Base-by-base conservation (phyloP, 2,797 vertebrate species). In the Lithobates sylvaticus region DNA sequence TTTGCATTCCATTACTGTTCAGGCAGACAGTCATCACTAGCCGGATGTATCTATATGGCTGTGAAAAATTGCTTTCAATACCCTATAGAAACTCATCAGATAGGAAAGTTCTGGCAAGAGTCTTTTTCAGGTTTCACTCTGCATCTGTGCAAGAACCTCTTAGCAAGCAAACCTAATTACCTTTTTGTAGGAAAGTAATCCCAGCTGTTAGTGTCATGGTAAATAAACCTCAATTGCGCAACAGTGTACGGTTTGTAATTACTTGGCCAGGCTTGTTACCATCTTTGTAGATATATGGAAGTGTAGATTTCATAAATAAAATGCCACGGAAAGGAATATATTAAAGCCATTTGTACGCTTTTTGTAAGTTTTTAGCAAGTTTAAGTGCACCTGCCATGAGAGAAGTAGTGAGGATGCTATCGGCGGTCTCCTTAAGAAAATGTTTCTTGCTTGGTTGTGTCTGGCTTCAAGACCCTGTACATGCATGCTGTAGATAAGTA, bases 91-190 rank as follows among this genome's bases (percentile, higher is more conserved):
- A 70, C 29, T 34, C 65, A 69, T 79, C 16, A 12, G 16, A 70
- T 72, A 39, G 42, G 36, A 72, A 42, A 36, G 47, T 71, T 70
- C n/a, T 64, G 32, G 16, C 18, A 29, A 34, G 9, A 44, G 27
- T 26, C 74, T 88, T 77, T 90, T 91, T 47, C 87, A 47, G 83
- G 83, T 81, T 0, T 13, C 65, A 85, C 81, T 42, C 26, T 42
- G 4, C 4, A 18, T 15, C 67, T 69, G 23, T 58, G 12, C 36
- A 69, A 54, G 27, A 50, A 75, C 44, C 74, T 13, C 58, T 64
- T 36, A 78, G 54, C 64, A 84, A 26, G 29, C 21, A 50, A 76
- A 34, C 50, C n/a, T 74, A 64, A 74, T 82, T 65, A 82, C n/a
- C 23, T 64, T 73, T 74, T 9, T 67, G 70, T 39, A 27, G 26